Base-by-base conservation (phyloP, 2,113 vertebrate species). In the Ondatra zibethicus region DNA sequence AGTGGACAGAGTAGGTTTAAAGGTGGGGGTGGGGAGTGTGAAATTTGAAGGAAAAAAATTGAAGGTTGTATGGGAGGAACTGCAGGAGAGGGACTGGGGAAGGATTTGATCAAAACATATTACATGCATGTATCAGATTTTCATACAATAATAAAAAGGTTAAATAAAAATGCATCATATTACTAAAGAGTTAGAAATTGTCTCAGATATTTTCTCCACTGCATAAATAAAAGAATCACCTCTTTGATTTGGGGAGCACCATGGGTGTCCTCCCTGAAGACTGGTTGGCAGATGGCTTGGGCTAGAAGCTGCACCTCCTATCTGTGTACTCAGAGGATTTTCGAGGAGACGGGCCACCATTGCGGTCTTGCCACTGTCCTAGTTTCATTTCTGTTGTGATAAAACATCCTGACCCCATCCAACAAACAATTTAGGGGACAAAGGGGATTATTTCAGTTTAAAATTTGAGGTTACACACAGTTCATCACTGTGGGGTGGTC, bases 1-100 rank as follows among this genome's bases (percentile, higher is more conserved):
- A 14, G n/a, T 84, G n/a, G 13, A 29, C 81, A 3, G 25, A 29
- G 25, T 17, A 39, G 55, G 25, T 17, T 63, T 63, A 61, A 61
- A 25, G 78, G 31, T 36, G 1, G 12, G 5, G 33, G 25, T 36
- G 23, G 36, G 16, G 8, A 1, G 17, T 0, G 8, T 29, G 25
- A 29, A 84, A 29, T 25, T 31, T 61, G 13, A 25, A 42, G 55
- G 25, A 63, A 84, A 84, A 29, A 27, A 0, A n/a, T n/a, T 42
- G 1, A n/a, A 27, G 55, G 25, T 29, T 42, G 55, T 23, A 63
- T 2, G 6, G n/a, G 25, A 42, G 1, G 23, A 63, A 29, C 9
- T 17, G 7, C 13, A 42, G 25, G 55, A 3, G 25, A 63, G 55
- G 13, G 25, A 63, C 8, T 63, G n/a, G 7, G 19, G 12, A 63